Conservation (phyloP, 1,140 invertebrate genomes). For the Aplysia californica region DNA sequence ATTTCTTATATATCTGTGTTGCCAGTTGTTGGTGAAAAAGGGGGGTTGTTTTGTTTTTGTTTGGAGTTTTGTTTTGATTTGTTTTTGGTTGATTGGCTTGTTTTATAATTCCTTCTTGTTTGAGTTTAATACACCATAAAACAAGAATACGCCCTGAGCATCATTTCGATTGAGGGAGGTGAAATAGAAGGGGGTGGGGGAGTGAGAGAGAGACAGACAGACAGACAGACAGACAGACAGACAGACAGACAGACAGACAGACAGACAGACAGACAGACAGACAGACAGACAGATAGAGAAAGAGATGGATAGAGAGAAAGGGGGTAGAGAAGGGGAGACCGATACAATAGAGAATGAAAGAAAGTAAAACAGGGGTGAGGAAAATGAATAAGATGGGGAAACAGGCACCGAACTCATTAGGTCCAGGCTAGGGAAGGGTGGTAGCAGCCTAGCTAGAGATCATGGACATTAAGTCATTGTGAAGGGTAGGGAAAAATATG, state of each 20-base stretch:
- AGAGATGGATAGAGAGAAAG: constrained; percentile 1
- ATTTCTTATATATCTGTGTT: neutral
- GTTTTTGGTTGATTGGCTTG: neutral
- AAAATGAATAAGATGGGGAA: too few species aligned
- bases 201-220: constrained; percentile 2
- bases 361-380: neutral
- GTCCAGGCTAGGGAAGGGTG: too few species aligned
- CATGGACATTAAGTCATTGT: too few species aligned
- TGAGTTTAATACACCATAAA: neutral
- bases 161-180: too few species aligned
- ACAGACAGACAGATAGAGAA: neutral
- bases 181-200: neutral
- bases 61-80: neutral
- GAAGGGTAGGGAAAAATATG: too few species aligned
- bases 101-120: neutral
- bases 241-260: neutral
- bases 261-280: neutral
- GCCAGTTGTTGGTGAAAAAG: neutral
- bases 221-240: neutral
- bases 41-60: neutral
- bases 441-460: too few species aligned
- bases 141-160: too few species aligned
- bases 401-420: too few species aligned
- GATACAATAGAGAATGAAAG: neutral
- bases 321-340: neutral